phyloP scores from a whole-genome alignment of 2,113 vertebrate genomes.

The Oophaga pumilio region DNA sequence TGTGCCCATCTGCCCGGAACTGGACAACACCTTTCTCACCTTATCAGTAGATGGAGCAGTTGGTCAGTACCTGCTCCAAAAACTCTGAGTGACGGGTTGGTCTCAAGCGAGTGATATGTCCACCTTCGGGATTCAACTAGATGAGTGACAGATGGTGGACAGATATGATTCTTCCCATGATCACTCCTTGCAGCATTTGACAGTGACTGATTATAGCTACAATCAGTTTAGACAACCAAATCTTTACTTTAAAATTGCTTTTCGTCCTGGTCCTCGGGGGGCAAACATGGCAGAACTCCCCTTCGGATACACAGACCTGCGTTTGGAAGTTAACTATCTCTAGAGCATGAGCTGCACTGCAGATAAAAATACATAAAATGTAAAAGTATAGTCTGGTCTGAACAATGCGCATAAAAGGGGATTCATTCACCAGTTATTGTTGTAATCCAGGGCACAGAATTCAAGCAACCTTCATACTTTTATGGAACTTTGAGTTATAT shows the following conservation, averaged over 20 bases:
- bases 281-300: background rate
- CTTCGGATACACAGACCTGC: background rate
- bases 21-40: background rate
- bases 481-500: background rate
- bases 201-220: background rate
- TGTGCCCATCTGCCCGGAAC: no score
- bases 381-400: background rate
- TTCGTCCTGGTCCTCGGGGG: background rate
- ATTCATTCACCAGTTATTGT: background rate
- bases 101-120: background rate
- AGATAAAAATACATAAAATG: background rate
- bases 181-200: background rate
- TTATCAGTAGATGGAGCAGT: background rate
- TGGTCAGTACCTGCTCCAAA: background rate
- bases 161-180: background rate
- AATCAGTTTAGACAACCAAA: conserved; percentile 8
- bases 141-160: background rate
- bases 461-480: background rate
- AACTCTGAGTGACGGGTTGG: background rate
- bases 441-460: background rate
- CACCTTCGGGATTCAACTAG: background rate
- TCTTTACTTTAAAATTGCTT: conserved; percentile 17
- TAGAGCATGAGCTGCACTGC: background rate
- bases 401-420: background rate
- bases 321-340: no score